Percentiles rank a stretch among this genome's conserved stretches.
These are phyloP conservation scores for Alethe castanea DNA, from an alignment of 2,113 vertebrate genomes.

Conservation along the genomic window DNA sequence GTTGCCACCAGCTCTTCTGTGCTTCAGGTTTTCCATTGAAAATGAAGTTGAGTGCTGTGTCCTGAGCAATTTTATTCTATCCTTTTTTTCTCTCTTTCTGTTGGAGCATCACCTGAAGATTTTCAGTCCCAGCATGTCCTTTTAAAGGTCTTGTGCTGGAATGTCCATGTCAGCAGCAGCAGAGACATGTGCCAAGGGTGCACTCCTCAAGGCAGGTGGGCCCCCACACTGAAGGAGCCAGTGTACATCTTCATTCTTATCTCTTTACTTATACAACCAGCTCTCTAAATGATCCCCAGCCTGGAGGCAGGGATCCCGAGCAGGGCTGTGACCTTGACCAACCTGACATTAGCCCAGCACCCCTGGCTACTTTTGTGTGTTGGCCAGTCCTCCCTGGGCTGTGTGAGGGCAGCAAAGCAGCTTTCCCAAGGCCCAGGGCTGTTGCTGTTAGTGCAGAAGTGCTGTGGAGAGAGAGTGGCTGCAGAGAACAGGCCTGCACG, in stretches of 20 bases:
- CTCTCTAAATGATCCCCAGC: background rate
- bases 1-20: background rate
- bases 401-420: background rate
- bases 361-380: background rate
- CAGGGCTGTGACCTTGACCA: background rate
- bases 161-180: background rate
- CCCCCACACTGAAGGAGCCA: background rate
- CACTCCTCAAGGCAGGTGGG: background rate
- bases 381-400: background rate
- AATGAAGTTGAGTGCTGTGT: background rate
- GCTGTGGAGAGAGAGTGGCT: background rate
- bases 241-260: background rate
- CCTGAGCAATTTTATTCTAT: background rate
- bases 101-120: background rate
- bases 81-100: background rate
- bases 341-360: background rate
- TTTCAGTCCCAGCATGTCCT: background rate
- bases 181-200: background rate
- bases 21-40: background rate
- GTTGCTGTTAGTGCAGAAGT: background rate
- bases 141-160: background rate
- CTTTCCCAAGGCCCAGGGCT: background rate
- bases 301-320: background rate
- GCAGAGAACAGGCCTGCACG: accelerated
- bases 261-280: background rate